These are phyloP conservation scores for Halcyon badia DNA, from an alignment of 2,797 vertebrate genomes.

Conservation along the genomic window DNA sequence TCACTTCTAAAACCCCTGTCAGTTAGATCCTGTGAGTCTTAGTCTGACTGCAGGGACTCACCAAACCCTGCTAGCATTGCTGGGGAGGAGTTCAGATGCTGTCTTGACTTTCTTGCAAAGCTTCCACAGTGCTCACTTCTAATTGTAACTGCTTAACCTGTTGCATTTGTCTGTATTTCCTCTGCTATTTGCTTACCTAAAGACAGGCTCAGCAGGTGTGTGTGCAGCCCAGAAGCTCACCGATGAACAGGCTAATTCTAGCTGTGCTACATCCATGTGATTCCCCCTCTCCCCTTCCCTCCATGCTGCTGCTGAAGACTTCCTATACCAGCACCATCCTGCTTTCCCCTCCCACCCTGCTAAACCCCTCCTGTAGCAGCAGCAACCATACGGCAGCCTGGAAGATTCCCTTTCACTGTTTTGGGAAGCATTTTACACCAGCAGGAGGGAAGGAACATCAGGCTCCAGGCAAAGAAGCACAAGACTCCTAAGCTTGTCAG, in stretches of 20 bases:
- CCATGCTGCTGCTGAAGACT: not conserved
- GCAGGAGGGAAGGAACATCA: not conserved
- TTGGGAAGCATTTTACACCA: not conserved
- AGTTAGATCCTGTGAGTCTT: not conserved
- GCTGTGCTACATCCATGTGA: not conserved
- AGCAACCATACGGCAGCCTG: not conserved
- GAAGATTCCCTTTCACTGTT: not conserved
- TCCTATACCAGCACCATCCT: not conserved
- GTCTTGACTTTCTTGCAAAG: not conserved
- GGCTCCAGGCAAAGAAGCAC: not conserved
- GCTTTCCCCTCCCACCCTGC: not conserved
- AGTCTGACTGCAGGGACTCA: not conserved
- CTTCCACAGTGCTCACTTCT: not conserved
- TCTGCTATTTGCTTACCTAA: not conserved
- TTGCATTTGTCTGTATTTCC: not conserved
- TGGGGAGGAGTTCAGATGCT: not conserved
- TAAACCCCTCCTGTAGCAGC: not conserved
- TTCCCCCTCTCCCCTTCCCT: not conserved
- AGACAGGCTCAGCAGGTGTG: not conserved
- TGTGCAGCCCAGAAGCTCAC: accelerated
- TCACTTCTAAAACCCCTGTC: not conserved
- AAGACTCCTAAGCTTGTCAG: not conserved
- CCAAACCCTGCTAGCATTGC: not conserved
- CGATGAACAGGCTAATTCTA: not conserved
- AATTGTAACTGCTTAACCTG: not conserved